Base-by-base conservation (phyloP, 2,888 invertebrate species). In the Trachelus stipa region DNA sequence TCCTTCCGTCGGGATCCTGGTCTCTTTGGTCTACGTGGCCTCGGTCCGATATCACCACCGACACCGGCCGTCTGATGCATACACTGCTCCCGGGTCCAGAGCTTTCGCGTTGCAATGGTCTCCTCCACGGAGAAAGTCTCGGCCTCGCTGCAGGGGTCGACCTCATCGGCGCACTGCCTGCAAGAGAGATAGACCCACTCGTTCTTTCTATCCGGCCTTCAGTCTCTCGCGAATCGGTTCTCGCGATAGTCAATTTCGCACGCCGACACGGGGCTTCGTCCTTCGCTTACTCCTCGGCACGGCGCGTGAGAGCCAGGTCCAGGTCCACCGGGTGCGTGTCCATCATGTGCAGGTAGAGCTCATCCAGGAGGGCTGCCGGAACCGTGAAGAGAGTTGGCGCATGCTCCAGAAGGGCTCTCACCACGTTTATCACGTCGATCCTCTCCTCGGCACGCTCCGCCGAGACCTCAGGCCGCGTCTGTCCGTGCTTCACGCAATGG, bases 381-480 rank as follows among this genome's bases (percentile, higher is more conserved):
- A 98, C 94, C 90, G 94, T 94, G 86, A 95, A 96, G 79, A 98
- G 93, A 79, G 95, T 93, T 87, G 95, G 93, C 87, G 94, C 94
- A 89, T 95, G 94, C 87, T 96, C 95, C 80, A 97, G 95, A 91
- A 97, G 93, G 77, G 94, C 94, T 84, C 97, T 94, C 31, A 97
- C 95, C 75, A 98, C 97, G 92, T 97, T 98, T 90, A 98, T 98
- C 79, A 98, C 96, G 90, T 98, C 98, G 73, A 95, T 94, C 56
- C 97, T 93, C 91, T 97, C 97, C 86, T 96, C 95, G 37, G 96
- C 95, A 85, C 96, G 93, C 86, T 96, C 96, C 56, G 94, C 94
- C 0, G 93, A 93, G 75, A 93, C 89, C 83, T 93, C 93, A 68
- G 91, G 88, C 73, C 92, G 92, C 79, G 89, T 86, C 81, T 88